Base-by-base conservation (phyloP, 1,140 invertebrate genomes). In the Drosophila carrolli region DNA sequence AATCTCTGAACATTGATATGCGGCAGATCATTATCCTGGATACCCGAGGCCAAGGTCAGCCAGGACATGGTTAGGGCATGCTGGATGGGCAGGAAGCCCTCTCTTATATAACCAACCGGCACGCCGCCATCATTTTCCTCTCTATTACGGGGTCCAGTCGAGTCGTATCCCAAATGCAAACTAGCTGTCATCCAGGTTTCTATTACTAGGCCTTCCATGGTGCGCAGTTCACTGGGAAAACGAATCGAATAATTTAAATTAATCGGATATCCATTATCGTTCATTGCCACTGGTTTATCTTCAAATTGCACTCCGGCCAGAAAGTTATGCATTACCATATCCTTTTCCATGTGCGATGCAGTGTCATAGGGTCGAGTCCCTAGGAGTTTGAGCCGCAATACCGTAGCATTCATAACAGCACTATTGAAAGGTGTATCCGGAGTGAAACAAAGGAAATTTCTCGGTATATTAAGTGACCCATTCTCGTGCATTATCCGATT, bases 1-100 rank as follows among this genome's bases (percentile, higher is more conserved):
- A 96, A 96, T 40, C 96, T 93, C 85, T 82, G 78, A 6, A 92
- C 38, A 2, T 51, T 11, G 3, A 92, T 23, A 0, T 71, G n/a
- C 0, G 90, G 91, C 2, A 91, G 35, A 5, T 44, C 13, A 0
- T 8, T 3, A 0, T 3, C 6, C 4, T 40, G 13, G 0, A 41
- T 1, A 0, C 57, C 29, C 3, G 65, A 53, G 38, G 68, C 77
- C 3, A 65, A 23, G 8, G 60, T 46, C 10, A 92, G 40, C 57
- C 68, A 92, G 68, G 92, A 66, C 76, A 81, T 74, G 11, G 93
- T 93, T 0, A 96, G 63, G 3, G 93, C 93, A 84, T 94, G 92
- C 75, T 96, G 95, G 9, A 96, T 35, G 2, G 93, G 92, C 10
- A 95, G 72, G 81, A 95, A 96, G 4, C 94, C 95, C 81, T 95